These are phyloP conservation scores for Pleuronectes platessa DNA, from an alignment of 2,113 vertebrate species.

Conservation along the genomic window DNA sequence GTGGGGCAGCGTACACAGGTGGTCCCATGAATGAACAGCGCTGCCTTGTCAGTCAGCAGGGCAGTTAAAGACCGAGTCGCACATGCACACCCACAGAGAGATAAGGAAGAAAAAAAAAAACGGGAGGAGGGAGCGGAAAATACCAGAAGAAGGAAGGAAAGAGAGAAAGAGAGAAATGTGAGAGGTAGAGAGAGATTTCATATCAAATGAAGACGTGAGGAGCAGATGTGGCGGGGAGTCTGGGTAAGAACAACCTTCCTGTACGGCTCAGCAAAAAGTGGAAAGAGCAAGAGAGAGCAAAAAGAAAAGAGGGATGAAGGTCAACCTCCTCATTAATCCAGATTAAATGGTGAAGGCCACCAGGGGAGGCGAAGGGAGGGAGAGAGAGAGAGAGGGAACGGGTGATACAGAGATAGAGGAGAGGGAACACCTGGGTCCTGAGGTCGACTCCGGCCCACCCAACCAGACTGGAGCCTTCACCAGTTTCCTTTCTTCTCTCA, in stretches of 20 bases:
- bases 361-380: constrained; percentile 37
- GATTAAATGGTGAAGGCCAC: constrained; percentile 65
- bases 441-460: constrained; percentile 57
- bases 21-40: constrained; percentile 63
- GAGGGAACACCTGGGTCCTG: constrained; percentile 56
- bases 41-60: constrained; percentile 65
- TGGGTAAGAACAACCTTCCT: constrained; percentile 1
- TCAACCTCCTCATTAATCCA: constrained; percentile 75
- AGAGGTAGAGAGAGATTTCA: background rate
- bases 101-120: constrained; percentile 27
- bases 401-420: constrained; percentile 9
- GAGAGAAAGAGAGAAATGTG: background rate
- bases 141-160: background rate
- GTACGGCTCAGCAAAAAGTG: background rate
- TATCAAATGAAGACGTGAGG: constrained; percentile 24
- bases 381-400: constrained; percentile 26
- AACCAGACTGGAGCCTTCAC: constrained; percentile 41
- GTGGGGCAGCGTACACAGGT: constrained; percentile 58
- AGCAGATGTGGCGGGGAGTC: constrained; percentile 29
- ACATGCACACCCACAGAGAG: background rate
- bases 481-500: background rate
- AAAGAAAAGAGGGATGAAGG: constrained; percentile 46
- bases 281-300: constrained; percentile 10
- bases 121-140: background rate
- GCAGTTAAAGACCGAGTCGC: constrained; percentile 14